A percentile compares a stretch with the other conserved stretches of the same genome.
Conservation (phyloP, 35 echinoderm and acorn worm genomes). For the Hemicentrotus pulcherrimus region DNA sequence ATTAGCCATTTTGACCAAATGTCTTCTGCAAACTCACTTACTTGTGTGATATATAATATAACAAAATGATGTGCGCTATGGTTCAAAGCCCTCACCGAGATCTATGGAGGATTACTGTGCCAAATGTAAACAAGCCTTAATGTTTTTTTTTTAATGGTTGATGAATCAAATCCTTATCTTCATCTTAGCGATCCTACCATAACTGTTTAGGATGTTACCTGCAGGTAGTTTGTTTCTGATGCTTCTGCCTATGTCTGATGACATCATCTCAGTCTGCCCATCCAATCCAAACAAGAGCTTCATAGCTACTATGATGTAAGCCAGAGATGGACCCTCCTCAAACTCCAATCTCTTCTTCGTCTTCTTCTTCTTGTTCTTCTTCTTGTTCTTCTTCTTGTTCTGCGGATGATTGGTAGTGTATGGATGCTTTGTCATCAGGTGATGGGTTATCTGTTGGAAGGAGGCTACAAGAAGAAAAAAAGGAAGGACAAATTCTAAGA, state of each 20-base stretch:
- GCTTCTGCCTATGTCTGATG: not conserved
- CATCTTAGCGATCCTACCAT: too few species aligned
- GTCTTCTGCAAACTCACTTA: too few species aligned
- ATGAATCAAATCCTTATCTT: too few species aligned
- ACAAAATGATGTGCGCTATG: too few species aligned
- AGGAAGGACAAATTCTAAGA: not conserved
- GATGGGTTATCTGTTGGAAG: not conserved
- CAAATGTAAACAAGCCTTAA: too few species aligned
- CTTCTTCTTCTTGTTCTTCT: not conserved
- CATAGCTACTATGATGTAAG: not conserved
- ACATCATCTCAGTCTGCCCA: not conserved
- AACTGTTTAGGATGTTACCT: not conserved
- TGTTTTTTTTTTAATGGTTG: too few species aligned
- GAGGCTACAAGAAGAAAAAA: not conserved
- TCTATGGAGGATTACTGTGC: too few species aligned
- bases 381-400: not conserved
- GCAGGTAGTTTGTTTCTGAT: not conserved
- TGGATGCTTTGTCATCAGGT: not conserved
- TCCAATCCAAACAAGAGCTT: not conserved
- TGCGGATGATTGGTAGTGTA: not conserved
- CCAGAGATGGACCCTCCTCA: conserved; percentile 2
- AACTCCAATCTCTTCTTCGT: not conserved
- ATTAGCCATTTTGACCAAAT: too few species aligned
- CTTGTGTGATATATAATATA: too few species aligned
- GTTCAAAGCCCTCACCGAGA: too few species aligned